These are phyloP conservation scores for Diaperis boleti DNA, from an alignment of 2,888 invertebrate genomes.

Conservation along the genomic window DNA sequence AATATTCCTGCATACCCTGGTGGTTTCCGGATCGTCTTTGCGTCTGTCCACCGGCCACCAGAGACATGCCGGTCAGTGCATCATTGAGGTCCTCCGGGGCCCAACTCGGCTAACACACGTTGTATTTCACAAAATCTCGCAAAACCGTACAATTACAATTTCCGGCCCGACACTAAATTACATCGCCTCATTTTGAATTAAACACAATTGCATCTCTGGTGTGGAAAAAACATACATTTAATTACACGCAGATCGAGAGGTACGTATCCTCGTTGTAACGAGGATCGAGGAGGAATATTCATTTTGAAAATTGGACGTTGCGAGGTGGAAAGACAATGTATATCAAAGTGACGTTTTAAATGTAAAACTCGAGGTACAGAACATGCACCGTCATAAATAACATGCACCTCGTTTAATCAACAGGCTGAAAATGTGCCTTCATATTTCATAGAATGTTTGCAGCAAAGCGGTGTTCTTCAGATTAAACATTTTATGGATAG, in stretches of 20 bases:
- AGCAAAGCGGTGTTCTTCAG: no score
- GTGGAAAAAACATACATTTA: not conserved
- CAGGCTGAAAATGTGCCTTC: no score
- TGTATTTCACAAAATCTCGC: slow-evolving; percentile 20
- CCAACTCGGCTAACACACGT: not conserved
- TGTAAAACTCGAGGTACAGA: not conserved
- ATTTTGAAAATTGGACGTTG: not conserved
- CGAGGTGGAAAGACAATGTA: not conserved
- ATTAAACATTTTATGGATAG: no score
- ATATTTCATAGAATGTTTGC: no score
- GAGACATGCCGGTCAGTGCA: no score
- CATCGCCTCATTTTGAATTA: slow-evolving; percentile 8
- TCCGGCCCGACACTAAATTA: slow-evolving; percentile 13
- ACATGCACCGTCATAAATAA: no score
- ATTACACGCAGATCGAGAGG: not conserved
- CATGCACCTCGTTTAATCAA: no score
- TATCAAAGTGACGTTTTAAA: not conserved
- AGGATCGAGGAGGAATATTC: not conserved
- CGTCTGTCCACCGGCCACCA: no score
- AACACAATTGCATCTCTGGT: not conserved
- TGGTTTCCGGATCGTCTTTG: no score
- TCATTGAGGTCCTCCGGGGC: no score
- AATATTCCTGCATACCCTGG: no score
- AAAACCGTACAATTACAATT: slow-evolving; percentile 29
- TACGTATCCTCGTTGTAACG: not conserved